Evolutionary conservation across 2,113 vertebrate genomes (phyloP).

Genomic region (Rhabdornis inornatus): DNA sequence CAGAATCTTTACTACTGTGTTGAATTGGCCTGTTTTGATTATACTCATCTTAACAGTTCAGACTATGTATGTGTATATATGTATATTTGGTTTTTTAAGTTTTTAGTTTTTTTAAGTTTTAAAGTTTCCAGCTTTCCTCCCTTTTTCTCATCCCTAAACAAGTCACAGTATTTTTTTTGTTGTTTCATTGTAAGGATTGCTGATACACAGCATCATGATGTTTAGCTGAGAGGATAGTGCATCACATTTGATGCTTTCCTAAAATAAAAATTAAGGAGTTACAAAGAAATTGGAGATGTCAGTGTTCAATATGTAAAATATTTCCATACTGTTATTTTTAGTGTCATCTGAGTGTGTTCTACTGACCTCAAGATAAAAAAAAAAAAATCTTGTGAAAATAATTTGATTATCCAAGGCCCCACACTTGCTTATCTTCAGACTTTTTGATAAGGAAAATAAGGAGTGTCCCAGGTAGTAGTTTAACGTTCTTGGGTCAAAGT

Average conservation of each 20-base stretch:
- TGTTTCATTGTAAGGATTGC: not conserved
- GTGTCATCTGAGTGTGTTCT: not conserved
- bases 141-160: not conserved
- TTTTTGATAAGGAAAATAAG: slow-evolving; percentile 35
- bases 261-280: not conserved
- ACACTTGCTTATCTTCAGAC: slow-evolving; percentile 32
- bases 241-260: not conserved
- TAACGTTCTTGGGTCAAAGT: slow-evolving; percentile 62
- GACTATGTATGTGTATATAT: not conserved
- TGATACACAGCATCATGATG: not conserved
- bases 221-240: not conserved
- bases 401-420: slow-evolving; percentile 14
- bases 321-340: not conserved
- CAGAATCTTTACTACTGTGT: not conserved
- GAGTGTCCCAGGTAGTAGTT: slow-evolving; percentile 36
- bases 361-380: not conserved
- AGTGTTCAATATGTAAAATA: not conserved
- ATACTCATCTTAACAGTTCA: not conserved
- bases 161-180: not conserved
- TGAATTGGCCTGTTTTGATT: not conserved
- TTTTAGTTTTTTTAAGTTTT: not conserved
- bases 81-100: not conserved
- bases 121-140: not conserved
- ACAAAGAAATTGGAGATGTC: not conserved
- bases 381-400: not conserved